These are phyloP conservation scores for Poecilia wingei DNA, from an alignment of 2,797 vertebrate genomes.

Conservation along the genomic window DNA sequence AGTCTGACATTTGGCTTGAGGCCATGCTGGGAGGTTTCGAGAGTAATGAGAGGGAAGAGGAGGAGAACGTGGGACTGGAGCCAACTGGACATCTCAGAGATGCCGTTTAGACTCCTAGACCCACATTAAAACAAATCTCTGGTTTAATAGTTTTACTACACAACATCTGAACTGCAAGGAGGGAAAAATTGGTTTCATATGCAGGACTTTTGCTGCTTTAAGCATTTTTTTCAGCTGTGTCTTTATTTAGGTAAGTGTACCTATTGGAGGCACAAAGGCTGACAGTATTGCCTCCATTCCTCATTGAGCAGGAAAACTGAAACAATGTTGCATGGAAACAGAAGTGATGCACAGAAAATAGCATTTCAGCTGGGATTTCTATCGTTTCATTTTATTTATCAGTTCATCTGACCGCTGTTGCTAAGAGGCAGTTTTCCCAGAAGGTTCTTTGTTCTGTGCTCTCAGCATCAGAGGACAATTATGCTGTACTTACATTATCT, in stretches of 20 bases:
- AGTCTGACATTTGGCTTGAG: conserved; percentile 38
- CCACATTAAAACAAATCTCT: conserved; percentile 44
- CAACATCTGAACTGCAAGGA: conserved; percentile 24
- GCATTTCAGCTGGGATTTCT: conserved; percentile 19
- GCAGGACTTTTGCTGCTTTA: conserved; percentile 25
- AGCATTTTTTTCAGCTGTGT: conserved; percentile 34
- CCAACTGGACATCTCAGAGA: conserved; percentile 41
- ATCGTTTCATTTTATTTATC: conserved; percentile 22
- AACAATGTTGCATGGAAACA: conserved; percentile 9
- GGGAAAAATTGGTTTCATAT: conserved; percentile 15
- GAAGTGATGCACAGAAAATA: conserved; percentile 9
- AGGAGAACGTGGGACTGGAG: conserved; percentile 44
- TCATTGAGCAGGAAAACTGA: conserved; percentile 16
- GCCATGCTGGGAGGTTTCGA: conserved; percentile 46
- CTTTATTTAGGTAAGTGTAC: conserved; percentile 11
- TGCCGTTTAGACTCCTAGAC: conserved; percentile 43
- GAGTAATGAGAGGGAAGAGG: conserved; percentile 58
- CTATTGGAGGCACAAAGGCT: neutral
- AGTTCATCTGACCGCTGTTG: conserved; percentile 25
- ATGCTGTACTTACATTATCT: conserved; percentile 3
- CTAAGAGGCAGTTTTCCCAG: conserved; percentile 34
- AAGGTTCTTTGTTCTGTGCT: conserved; percentile 16
- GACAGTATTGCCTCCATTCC: conserved; percentile 27
- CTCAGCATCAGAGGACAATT: conserved; percentile 11
- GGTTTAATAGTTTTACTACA: conserved; percentile 21